Evolutionary conservation across 2,888 invertebrate genomes (phyloP), one percentile per base, ranked within the genome.

Genomic region (Chrysodeixis includens): DNA sequence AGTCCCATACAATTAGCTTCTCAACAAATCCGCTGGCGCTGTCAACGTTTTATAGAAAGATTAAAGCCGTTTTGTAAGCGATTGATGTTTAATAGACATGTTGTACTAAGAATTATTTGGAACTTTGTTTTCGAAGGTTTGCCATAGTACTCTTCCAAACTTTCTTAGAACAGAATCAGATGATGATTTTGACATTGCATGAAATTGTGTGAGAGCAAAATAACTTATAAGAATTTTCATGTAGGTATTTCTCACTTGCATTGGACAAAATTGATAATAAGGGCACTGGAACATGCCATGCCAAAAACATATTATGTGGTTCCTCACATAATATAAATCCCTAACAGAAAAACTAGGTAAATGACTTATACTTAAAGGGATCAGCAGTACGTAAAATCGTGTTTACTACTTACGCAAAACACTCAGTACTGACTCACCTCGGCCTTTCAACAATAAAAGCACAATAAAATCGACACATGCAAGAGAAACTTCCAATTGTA

Each of bases 1-100:
- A 86, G 88, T 87, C 88, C 90, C 86, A 85, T 83, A 88, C 91
- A 90, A 92, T 91, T 91, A 89, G 91, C 91, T 92, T 88, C 86
- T 87, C 86, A 86, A 89, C 89, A 89, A 90, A 90, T 87, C 88
- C 89, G 52, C 62, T 56, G 80, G 66, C 73, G 74, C 74, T 86
- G 84, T 83, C 85, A 82, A 82, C 83, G 73, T 78, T 81, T 83
- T 73, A 68, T 68, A 57, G 69, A 66, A 62, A 70, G 78, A 76
- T 82, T 84, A 76, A 70, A 81, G 79, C 77, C 71, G 69, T 74
- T 76, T 69, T 73, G 69, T 69, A 61, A 55, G 58, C 59, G 66
- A 81, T 81, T 74, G 56, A 52, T 66, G 30, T 81, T 76, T 83
- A 66, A 83, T 81, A 67, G 61, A 68, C 62, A 12, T 10, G 7